Conservation (phyloP, 1,140 invertebrate species). For the Diorhabda carinulata region DNA sequence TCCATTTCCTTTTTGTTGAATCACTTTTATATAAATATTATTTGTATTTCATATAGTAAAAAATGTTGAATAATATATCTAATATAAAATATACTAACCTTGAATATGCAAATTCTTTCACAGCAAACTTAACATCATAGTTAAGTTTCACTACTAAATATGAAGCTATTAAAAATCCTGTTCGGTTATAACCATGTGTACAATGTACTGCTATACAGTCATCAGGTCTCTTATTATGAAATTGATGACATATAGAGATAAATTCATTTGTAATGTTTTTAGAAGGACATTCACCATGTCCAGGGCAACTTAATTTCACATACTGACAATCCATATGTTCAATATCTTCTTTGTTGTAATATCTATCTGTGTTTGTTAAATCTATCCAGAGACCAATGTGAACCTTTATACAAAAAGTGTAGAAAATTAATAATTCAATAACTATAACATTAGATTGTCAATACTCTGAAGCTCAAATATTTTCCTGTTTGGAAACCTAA, state of each 20-base stretch:
- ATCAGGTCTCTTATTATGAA: conserved; percentile 71
- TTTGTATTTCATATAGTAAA: no score
- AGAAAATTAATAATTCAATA: not conserved
- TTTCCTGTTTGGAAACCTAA: no score
- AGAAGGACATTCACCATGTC: conserved; percentile 77
- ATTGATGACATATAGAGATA: conserved; percentile 70
- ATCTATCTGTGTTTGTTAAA: conserved; percentile 89
- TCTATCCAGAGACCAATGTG: conserved; percentile 91
- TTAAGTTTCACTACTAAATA: conserved; percentile 78
- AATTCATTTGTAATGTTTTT: conserved; percentile 73
- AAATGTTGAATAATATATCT: no score
- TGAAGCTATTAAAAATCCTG: conserved; percentile 87
- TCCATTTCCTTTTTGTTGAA: no score
- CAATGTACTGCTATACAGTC: conserved; percentile 90
- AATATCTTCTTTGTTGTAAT: conserved; percentile 79
- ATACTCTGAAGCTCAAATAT: no score
- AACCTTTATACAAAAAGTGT: not conserved
- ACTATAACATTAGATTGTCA: no score
- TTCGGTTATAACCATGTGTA: conserved; percentile 98
- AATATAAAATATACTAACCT: conserved; percentile 30
- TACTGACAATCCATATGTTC: conserved; percentile 72
- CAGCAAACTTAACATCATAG: conserved; percentile 72
- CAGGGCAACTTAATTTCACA: conserved; percentile 80
- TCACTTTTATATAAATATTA: no score
- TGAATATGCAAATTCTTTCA: conserved; percentile 69